phyloP scores from a whole-genome alignment of 2,888 invertebrate genomes.

The Empis livida region DNA sequence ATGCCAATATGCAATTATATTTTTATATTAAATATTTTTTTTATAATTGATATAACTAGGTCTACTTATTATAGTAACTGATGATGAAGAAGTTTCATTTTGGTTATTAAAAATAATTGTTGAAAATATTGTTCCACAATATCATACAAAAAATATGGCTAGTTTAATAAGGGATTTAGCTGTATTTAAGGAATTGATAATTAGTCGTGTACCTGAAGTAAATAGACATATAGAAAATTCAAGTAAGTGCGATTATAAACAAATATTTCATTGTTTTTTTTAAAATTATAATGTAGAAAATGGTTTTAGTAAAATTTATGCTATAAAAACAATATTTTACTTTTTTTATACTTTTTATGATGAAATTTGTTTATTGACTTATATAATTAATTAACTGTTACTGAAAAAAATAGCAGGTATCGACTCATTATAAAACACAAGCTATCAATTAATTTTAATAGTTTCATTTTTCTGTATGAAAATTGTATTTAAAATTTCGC shows the following conservation, averaged over 20 bases:
- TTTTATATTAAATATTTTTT: too few species aligned
- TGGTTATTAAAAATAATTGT: conserved; percentile 86
- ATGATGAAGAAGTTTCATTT: conserved; percentile 82
- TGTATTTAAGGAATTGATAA: conserved; percentile 76
- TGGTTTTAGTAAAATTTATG: too few species aligned
- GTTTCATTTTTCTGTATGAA: too few species aligned
- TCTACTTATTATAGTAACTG: conserved; percentile 69
- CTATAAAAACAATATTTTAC: too few species aligned
- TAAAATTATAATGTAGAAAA: too few species aligned
- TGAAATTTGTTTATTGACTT: too few species aligned
- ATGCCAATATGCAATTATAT: neutral
- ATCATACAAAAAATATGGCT: conserved; percentile 81
- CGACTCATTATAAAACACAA: too few species aligned
- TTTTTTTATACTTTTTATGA: too few species aligned
- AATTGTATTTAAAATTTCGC: too few species aligned
- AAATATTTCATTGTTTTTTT: neutral
- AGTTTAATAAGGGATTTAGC: conserved; percentile 81
- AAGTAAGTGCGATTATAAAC: conserved; percentile 36
- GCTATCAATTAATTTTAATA: too few species aligned
- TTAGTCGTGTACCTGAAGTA: conserved; percentile 66
- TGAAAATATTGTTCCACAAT: conserved; percentile 74
- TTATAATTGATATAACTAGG: conserved; percentile 44
- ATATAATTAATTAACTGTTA: too few species aligned
- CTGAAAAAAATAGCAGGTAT: too few species aligned
- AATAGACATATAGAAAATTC: conserved; percentile 66